phyloP scores from a whole-genome alignment of 2,888 invertebrate species.

The Orthonevra nobilis region DNA sequence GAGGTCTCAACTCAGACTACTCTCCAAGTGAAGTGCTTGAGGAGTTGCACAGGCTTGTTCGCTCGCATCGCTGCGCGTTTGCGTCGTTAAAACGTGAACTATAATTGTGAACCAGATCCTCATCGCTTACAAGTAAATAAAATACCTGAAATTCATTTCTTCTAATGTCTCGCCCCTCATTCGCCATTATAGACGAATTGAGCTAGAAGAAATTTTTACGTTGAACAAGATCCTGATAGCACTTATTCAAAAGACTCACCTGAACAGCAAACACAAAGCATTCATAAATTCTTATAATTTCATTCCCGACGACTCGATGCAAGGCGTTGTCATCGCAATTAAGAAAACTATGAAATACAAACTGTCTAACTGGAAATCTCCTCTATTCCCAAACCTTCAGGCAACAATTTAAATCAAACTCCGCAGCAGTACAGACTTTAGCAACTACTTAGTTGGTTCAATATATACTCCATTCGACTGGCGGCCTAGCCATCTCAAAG shows the following conservation, averaged over 20 bases:
- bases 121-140: no score
- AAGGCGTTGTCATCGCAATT: not conserved
- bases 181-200: not conserved
- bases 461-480: not conserved
- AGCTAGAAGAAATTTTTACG: not conserved
- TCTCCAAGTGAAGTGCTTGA: not conserved
- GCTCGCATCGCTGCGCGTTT: not conserved
- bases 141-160: not conserved
- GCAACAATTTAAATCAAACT: not conserved
- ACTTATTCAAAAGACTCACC: not conserved
- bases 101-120: no score
- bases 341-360: not conserved
- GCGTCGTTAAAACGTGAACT: not conserved
- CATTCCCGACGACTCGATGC: not conserved
- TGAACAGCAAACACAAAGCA: no score
- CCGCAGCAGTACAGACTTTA: not conserved
- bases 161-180: constrained; percentile 32
- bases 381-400: not conserved
- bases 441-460: not conserved
- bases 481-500: not conserved
- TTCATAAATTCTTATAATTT: no score
- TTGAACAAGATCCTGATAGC: not conserved
- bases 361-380: not conserved
- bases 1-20: not conserved
- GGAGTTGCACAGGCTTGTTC: not conserved